Percentiles rank a stretch among this genome's conserved stretches.
phyloP scores from a whole-genome alignment of 2,113 vertebrate genomes.

The Antechinus flavipes region DNA sequence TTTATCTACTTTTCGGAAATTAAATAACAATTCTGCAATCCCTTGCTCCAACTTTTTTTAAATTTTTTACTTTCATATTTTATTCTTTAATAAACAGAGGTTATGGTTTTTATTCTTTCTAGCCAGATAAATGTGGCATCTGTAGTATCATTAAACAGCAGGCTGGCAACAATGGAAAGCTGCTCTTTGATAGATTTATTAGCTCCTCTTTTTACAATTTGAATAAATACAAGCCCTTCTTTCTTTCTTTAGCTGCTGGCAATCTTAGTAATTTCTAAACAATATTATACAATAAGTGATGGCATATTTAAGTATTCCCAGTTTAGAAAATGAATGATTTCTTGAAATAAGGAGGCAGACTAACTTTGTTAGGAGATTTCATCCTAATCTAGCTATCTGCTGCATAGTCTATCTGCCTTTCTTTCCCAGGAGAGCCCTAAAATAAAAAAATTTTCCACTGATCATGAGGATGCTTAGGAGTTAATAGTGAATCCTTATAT shows the following conservation, averaged over 20 bases:
- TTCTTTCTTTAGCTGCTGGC: constrained; percentile 14
- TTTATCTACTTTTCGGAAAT: constrained; percentile 1
- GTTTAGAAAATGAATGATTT: constrained; percentile 50
- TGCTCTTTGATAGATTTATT: constrained; percentile 49
- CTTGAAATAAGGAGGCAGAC: background rate
- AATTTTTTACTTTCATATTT: constrained; percentile 32
- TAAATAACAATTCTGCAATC: background rate
- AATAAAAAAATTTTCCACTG: constrained; percentile 50
- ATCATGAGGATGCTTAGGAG: constrained; percentile 14
- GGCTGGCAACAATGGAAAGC: constrained; percentile 57
- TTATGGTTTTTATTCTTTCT: constrained; percentile 48
- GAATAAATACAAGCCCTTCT: constrained; percentile 45
- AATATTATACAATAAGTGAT: constrained; percentile 28
- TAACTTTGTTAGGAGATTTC: background rate
- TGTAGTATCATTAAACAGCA: constrained; percentile 20
- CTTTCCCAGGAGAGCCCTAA: constrained; percentile 70
- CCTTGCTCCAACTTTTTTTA: background rate
- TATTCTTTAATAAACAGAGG: constrained; percentile 53
- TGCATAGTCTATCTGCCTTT: constrained; percentile 40
- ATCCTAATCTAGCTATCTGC: constrained; percentile 44
- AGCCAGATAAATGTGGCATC: constrained; percentile 37
- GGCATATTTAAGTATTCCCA: constrained; percentile 26
- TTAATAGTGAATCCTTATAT: constrained; percentile 34
- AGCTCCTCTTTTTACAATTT: constrained; percentile 55
- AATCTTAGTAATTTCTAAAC: constrained; percentile 51